Conservation (phyloP, 1,140 invertebrate species). For the Drepana arcuata region DNA sequence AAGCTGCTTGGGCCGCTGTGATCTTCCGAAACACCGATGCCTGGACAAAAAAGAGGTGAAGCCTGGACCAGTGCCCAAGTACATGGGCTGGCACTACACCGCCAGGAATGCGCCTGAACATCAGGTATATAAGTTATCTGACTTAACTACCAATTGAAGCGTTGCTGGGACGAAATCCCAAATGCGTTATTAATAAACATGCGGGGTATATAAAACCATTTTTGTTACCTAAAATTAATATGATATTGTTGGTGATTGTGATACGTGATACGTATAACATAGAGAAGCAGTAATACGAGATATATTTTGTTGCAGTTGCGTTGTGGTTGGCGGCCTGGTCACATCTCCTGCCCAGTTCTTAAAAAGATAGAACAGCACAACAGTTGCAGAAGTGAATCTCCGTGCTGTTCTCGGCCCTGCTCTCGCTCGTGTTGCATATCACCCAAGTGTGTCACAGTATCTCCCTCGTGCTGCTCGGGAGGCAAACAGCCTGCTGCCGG, state of each 20-base stretch:
- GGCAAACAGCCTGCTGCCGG: conserved; percentile 8
- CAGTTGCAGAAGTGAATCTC: conserved; percentile 22
- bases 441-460: conserved; percentile 30
- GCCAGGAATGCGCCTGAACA: conserved; percentile 51
- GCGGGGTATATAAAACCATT: too few species aligned
- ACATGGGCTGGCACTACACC: conserved; percentile 61
- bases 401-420: conserved; percentile 23
- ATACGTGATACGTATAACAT: too few species aligned
- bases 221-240: too few species aligned
- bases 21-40: conserved; percentile 53
- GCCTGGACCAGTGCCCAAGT: conserved; percentile 42
- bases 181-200: too few species aligned
- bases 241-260: too few species aligned
- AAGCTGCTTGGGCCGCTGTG: conserved; percentile 53
- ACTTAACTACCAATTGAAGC: too few species aligned
- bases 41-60: conserved; percentile 36
- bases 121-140: too few species aligned
- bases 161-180: too few species aligned
- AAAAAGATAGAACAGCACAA: conserved; percentile 51
- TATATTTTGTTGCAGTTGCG: conserved; percentile 40
- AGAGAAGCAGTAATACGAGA: too few species aligned
- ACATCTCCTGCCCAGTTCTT: conserved; percentile 54
- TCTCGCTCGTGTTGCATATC: conserved; percentile 29
- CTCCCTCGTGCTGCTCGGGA: conserved; percentile 24
- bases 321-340: conserved; percentile 60